Evolutionary conservation across 1,140 invertebrate genomes (phyloP).

Genomic region (Hycleus phaleratus): DNA sequence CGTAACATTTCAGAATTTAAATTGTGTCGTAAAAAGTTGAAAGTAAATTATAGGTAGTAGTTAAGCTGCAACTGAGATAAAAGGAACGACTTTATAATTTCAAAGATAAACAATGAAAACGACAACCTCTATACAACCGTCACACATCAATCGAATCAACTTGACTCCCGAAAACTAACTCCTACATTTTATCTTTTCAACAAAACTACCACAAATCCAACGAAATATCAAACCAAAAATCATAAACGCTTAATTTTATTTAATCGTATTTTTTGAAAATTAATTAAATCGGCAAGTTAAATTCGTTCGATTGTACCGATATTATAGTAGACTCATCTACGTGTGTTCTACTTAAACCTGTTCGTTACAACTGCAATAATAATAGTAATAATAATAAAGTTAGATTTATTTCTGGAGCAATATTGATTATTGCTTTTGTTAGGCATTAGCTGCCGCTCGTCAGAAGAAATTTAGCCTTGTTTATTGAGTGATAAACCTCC

Average conservation of each 20-base stretch:
- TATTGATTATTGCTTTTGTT: conserved; percentile 13
- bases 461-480: conserved; percentile 12
- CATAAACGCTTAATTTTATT: too few species aligned
- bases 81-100: conserved; percentile 5
- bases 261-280: too few species aligned
- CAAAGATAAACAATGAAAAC: conserved; percentile 1
- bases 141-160: too few species aligned
- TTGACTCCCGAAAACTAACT: too few species aligned
- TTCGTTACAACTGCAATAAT: too few species aligned
- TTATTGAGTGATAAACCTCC: conserved; percentile 17
- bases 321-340: neutral
- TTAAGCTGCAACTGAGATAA: neutral
- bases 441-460: conserved; percentile 11
- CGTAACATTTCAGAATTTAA: neutral
- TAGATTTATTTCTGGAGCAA: conserved; percentile 10
- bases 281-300: too few species aligned
- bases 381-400: conserved; percentile 3
- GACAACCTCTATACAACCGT: too few species aligned
- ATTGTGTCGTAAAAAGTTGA: conserved; percentile 6
- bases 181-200: too few species aligned
- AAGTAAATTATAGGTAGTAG: conserved; percentile 8
- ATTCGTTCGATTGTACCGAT: too few species aligned
- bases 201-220: too few species aligned
- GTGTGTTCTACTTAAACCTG: conserved; percentile 6
- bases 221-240: too few species aligned